phyloP scores from a whole-genome alignment of 2,797 vertebrate species.

The Melopsittacus undulatus region DNA sequence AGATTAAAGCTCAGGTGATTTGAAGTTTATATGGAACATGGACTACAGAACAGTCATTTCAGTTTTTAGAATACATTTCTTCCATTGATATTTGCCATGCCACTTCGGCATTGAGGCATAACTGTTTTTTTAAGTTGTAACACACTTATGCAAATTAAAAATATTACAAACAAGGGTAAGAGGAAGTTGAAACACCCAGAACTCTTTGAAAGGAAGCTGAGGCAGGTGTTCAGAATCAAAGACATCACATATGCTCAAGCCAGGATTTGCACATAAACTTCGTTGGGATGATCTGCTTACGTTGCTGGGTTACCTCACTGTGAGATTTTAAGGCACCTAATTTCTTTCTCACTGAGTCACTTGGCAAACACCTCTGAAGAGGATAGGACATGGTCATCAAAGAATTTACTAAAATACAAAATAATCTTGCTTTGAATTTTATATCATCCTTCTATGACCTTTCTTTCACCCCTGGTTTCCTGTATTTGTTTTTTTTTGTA shows the following conservation, averaged over 20 bases:
- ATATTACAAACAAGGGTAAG: neutral
- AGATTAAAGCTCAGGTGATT: neutral
- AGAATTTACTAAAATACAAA: neutral
- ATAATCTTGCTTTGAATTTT: neutral
- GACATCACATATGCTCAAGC: accelerated
- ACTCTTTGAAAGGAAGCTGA: neutral
- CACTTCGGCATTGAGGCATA: neutral
- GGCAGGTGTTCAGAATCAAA: slow-evolving; percentile 28
- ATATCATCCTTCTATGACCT: neutral
- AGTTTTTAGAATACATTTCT: neutral
- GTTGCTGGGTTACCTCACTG: neutral
- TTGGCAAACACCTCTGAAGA: neutral
- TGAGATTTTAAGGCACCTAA: neutral
- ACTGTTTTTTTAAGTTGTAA: neutral
- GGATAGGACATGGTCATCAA: neutral
- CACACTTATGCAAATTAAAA: neutral
- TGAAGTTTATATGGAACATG: neutral
- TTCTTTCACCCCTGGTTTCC: neutral
- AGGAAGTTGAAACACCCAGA: neutral
- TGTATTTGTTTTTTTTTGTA: neutral
- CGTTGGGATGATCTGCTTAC: neutral
- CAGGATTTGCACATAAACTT: slow-evolving; percentile 24
- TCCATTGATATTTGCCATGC: neutral
- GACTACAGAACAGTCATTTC: neutral
- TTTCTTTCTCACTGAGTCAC: neutral